These are phyloP conservation scores for Phoenoteleia sp. DNA, from an alignment of 2,888 invertebrate genomes.

Conservation along the genomic window DNA sequence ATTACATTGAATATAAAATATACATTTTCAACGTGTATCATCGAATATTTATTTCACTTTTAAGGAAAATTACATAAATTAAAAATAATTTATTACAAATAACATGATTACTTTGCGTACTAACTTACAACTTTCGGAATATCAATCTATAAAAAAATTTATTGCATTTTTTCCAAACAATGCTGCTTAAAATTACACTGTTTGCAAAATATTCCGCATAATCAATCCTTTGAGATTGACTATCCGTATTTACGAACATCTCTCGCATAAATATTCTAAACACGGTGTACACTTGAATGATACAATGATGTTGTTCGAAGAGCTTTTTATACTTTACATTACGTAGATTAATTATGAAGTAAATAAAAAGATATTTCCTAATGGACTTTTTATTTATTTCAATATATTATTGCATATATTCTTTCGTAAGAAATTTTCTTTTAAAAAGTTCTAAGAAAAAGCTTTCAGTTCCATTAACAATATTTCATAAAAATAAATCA, in stretches of 20 bases:
- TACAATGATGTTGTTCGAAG: neutral
- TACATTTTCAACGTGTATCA: conserved; percentile 29
- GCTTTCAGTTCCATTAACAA: neutral
- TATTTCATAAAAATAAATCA: neutral
- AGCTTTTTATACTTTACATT: neutral
- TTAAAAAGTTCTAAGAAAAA: too few species aligned
- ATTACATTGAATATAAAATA: conserved; percentile 41
- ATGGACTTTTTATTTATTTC: conserved; percentile 13
- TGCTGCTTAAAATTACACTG: neutral
- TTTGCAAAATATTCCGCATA: neutral
- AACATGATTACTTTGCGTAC: conserved; percentile 31
- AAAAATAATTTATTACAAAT: conserved; percentile 51
- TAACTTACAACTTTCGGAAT: conserved; percentile 35
- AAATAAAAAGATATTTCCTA: too few species aligned
- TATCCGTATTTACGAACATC: conserved; percentile 3
- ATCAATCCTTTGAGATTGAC: conserved; percentile 21
- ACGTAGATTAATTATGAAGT: neutral
- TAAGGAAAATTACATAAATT: conserved; percentile 36
- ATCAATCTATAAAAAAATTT: conserved; percentile 10
- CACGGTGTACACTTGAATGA: conserved; percentile 23
- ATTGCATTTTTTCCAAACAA: conserved; percentile 38
- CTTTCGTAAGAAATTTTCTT: too few species aligned
- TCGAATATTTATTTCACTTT: conserved; percentile 33
- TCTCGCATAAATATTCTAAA: conserved; percentile 37
- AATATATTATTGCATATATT: neutral